Evolutionary conservation across 2,888 invertebrate genomes (phyloP).

Genomic region (Timema podura): DNA sequence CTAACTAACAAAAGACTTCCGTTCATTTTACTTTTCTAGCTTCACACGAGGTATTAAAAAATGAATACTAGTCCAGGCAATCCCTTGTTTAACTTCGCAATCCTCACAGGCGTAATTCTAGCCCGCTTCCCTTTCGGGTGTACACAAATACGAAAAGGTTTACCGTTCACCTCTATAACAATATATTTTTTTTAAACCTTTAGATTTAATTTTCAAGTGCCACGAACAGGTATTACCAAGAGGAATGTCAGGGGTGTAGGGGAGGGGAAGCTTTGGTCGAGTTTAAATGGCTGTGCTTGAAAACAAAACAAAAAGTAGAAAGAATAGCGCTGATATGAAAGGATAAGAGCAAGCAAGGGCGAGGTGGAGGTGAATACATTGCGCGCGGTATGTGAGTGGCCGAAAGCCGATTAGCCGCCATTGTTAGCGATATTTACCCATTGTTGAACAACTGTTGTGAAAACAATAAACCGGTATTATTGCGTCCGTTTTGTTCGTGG

Average conservation of each 20-base stretch:
- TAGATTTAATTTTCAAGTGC: slow-evolving; percentile 30
- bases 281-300: slow-evolving; percentile 11
- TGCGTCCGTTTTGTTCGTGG: too few species aligned
- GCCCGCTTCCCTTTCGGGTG: too few species aligned
- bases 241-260: too few species aligned
- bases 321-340: slow-evolving; percentile 11
- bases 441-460: slow-evolving; percentile 10
- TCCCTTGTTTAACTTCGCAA: slow-evolving; percentile 10
- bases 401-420: slow-evolving; percentile 9
- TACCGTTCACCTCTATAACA: too few species aligned
- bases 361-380: too few species aligned
- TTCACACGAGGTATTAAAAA: slow-evolving; percentile 8
- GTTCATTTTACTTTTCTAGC: too few species aligned
- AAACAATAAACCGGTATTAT: too few species aligned
- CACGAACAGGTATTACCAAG: slow-evolving; percentile 23
- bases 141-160: too few species aligned
- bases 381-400: slow-evolving; percentile 7
- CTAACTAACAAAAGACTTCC: too few species aligned
- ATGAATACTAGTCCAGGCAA: slow-evolving; percentile 11
- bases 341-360: too few species aligned
- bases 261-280: neutral
- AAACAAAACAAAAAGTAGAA: neutral
- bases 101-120: too few species aligned
- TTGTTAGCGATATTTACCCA: too few species aligned
- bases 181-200: slow-evolving; percentile 24